Conservation (phyloP, 2,113 vertebrate genomes). For the Hirundichthys speculiger region DNA sequence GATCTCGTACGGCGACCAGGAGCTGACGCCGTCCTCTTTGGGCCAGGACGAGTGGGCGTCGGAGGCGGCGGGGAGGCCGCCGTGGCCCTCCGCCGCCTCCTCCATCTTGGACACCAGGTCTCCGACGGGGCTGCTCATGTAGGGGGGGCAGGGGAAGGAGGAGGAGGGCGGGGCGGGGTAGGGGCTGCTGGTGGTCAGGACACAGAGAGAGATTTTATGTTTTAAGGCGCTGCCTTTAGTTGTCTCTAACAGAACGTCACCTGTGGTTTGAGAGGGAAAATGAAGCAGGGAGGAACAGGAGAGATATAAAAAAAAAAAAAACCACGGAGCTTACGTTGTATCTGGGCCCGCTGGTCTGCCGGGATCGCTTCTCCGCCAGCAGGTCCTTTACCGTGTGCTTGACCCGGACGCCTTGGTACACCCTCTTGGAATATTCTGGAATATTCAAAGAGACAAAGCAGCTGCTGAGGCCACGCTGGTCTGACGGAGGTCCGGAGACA, state of each 20-base stretch:
- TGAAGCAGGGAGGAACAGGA: conserved; percentile 45
- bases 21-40: conserved; percentile 83
- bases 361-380: conserved; percentile 91
- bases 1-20: conserved; percentile 88
- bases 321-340: conserved; percentile 83
- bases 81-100: conserved; percentile 63
- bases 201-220: conserved; percentile 56
- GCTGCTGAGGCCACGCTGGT: not conserved
- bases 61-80: conserved; percentile 54
- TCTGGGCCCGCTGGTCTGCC: conserved; percentile 84
- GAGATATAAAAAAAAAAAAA: too few relatives aligned
- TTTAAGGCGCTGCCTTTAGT: conserved; percentile 54
- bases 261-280: conserved; percentile 65
- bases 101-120: conserved; percentile 86
- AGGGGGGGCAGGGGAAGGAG: conserved; percentile 81
- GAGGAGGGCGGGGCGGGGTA: conserved; percentile 69
- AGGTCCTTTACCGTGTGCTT: conserved; percentile 98
- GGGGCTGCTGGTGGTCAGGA: conserved; percentile 66
- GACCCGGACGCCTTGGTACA: conserved; percentile 95
- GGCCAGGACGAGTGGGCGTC: conserved; percentile 82
- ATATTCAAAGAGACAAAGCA: not conserved
- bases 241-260: conserved; percentile 62
- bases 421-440: conserved; percentile 88
- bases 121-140: conserved; percentile 76
- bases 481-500: conserved; percentile 11